Conservation (phyloP, 2,888 invertebrate genomes). For the Achlya flavicornis region DNA sequence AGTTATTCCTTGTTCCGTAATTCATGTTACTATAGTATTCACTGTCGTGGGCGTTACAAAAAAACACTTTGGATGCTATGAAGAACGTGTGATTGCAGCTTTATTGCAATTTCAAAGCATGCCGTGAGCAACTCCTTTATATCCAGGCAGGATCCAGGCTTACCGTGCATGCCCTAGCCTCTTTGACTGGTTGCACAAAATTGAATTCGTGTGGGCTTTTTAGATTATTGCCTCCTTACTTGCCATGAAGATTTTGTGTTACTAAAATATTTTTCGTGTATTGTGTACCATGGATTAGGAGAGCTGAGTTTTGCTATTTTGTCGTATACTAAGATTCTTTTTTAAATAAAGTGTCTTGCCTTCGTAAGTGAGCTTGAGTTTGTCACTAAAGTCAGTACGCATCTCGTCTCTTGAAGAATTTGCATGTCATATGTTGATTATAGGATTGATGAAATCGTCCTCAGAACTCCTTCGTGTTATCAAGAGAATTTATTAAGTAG, state of each 20-base stretch:
- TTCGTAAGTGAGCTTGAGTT: too few species aligned
- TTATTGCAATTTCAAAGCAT: conserved; percentile 67
- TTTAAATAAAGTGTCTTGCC: too few species aligned
- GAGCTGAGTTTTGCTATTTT: not conserved
- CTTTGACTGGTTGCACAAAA: conserved; percentile 45
- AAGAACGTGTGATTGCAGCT: conserved; percentile 70
- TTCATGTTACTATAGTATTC: conserved; percentile 12
- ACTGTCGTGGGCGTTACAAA: conserved; percentile 46
- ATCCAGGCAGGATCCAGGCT: conserved; percentile 6
- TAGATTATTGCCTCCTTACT: conserved; percentile 21
- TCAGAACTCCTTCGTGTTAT: too few species aligned
- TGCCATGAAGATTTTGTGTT: not conserved
- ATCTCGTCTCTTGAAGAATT: too few species aligned
- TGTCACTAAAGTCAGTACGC: too few species aligned
- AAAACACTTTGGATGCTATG: conserved; percentile 61
- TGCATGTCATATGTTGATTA: too few species aligned
- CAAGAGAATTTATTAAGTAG: too few species aligned
- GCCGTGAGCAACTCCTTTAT: conserved; percentile 31
- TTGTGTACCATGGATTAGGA: not conserved
- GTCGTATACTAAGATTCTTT: too few species aligned
- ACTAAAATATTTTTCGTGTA: not conserved
- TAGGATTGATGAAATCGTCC: too few species aligned
- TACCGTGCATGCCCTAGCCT: conserved; percentile 20
- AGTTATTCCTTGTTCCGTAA: not conserved
- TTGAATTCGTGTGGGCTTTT: conserved; percentile 42